Evolutionary conservation across 2,888 invertebrate species (phyloP).

Genomic region (Saturnia japonica): DNA sequence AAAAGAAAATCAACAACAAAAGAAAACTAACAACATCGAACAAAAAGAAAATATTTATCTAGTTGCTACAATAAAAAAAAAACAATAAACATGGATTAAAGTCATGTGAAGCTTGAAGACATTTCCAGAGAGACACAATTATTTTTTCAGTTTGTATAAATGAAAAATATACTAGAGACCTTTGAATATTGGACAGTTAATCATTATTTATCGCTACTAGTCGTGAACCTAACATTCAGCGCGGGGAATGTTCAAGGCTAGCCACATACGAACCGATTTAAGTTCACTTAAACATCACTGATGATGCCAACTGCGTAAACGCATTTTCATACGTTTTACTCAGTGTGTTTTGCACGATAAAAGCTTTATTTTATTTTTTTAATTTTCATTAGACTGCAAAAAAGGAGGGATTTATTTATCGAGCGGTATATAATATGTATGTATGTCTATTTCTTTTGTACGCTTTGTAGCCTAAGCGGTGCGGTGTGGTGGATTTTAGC

Average conservation of each 20-base stretch:
- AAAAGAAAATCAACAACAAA: too few relatives aligned
- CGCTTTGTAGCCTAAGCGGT: too few relatives aligned
- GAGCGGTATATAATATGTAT: too few relatives aligned
- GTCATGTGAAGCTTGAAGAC: background rate
- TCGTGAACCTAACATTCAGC: slow-evolving; percentile 6
- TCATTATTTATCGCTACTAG: background rate
- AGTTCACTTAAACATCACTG: background rate
- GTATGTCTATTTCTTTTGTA: too few relatives aligned
- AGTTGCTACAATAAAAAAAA: too few relatives aligned
- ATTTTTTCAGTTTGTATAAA: background rate
- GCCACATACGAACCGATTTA: background rate
- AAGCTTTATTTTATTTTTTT: background rate
- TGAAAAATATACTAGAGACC: background rate
- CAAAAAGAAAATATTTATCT: too few relatives aligned
- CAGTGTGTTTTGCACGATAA: background rate
- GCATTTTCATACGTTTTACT: background rate
- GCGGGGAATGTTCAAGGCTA: background rate
- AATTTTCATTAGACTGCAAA: too few relatives aligned
- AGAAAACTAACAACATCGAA: too few relatives aligned
- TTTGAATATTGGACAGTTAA: background rate
- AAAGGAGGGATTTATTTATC: too few relatives aligned
- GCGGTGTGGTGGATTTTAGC: too few relatives aligned
- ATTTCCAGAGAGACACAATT: background rate
- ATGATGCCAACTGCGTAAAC: background rate
- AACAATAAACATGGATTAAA: background rate